Evolutionary conservation across 2,888 invertebrate genomes (phyloP), one percentile per base, ranked within the genome.

Genomic region (Chrysomela aeneicollis): DNA sequence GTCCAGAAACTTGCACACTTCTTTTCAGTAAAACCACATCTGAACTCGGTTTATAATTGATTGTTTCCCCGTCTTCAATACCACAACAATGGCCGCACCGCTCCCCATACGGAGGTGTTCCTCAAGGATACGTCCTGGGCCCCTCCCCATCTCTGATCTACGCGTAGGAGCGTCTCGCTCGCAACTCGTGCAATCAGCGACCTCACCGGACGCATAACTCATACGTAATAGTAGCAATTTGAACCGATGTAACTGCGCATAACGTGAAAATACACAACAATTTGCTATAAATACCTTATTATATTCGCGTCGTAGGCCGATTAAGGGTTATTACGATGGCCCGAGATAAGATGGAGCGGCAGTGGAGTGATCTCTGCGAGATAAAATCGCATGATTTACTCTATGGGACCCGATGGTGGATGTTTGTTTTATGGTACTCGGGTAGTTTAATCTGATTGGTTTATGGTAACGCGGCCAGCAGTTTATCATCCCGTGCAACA

Each of bases 311-410:
- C 47, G 61, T 42, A 32, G 55, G 52, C 55, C 64, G 51, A 60
- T 53, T 55, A 63, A 35, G 63, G 54, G 54, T 52, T 59, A 59
- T 54, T 59, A 61, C 57, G 54, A 57, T 61, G 57, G 30, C 47
- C 32, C 37, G 8, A 51, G 64, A 61, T 46, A 17, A 46, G 37
- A 58, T 57, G 55, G 62, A 63, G 50, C 68, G 62, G 66, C 68
- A 42, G 64, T 57, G 66, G 10, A 35, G 65, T 63, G 50, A 67
- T 67, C 59, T 57, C 26, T 15, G 52, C 42, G 42, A 68, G 66
- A 66, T 64, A 57, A 53, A 47, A 66, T 66, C 68, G 64, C 59
- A 68, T 69, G 69, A 69, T 69, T 69, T 69, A 69, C 59, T 69
- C 63, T 61, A 64, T 59, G 53, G 67, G 62, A 61, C 52, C 51